phyloP scores from a whole-genome alignment of 1,140 invertebrate species.

The Aphaenogaster rudis region DNA sequence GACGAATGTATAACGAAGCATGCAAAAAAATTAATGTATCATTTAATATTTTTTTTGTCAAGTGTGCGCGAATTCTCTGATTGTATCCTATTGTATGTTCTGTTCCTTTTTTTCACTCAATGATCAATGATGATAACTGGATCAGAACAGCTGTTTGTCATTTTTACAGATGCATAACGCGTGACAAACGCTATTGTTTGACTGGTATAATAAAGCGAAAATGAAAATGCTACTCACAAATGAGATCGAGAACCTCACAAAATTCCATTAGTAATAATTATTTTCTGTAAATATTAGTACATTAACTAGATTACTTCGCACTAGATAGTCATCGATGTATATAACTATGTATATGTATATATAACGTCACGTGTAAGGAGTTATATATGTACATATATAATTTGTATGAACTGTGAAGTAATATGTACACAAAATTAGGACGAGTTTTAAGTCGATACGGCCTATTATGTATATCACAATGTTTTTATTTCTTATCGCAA shows the following conservation, averaged over 20 bases:
- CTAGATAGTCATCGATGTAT: neutral
- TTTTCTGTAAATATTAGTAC: constrained; percentile 13
- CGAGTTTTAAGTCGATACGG: neutral
- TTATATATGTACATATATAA: neutral
- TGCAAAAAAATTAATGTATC: neutral
- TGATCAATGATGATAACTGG: neutral
- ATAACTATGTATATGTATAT: constrained; percentile 6
- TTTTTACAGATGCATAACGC: neutral
- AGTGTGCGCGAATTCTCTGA: neutral
- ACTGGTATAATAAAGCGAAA: neutral
- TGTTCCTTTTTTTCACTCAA: neutral
- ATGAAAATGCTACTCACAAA: neutral
- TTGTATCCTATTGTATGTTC: neutral
- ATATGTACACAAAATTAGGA: neutral
- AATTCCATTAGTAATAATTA: constrained; percentile 25
- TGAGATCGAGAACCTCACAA: neutral
- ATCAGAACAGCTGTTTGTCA: neutral
- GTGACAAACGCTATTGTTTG: neutral
- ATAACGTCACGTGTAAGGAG: neutral
- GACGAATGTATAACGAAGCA: neutral
- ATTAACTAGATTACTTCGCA: constrained; percentile 4
- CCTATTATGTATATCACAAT: neutral
- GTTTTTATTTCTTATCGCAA: neutral
- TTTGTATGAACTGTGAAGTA: neutral
- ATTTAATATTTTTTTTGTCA: constrained; percentile 13